Conservation (phyloP, 2,113 vertebrate species). For the Diadophis punctatus region DNA sequence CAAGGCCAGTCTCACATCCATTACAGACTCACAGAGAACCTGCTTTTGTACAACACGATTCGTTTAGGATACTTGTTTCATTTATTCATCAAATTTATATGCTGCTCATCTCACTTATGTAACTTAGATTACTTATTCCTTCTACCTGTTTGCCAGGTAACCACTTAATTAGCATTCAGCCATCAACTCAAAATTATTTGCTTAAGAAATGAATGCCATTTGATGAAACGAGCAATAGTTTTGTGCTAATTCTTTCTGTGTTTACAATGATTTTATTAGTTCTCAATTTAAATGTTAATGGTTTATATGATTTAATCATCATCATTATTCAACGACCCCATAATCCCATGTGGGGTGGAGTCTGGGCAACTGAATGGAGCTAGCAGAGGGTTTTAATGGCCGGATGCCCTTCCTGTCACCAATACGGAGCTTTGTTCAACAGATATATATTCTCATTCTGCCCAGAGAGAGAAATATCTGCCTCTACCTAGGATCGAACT, state of each 20-base stretch:
- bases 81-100: not conserved
- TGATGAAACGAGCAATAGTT: not conserved
- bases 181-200: not conserved
- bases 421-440: too few species aligned
- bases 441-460: too few species aligned
- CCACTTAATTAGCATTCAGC: not conserved
- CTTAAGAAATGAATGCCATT: not conserved
- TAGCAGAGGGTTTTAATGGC: too few species aligned
- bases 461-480: too few species aligned
- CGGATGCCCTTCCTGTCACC: too few species aligned
- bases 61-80: not conserved
- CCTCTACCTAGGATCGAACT: too few species aligned
- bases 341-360: too few species aligned
- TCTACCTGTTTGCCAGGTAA: not conserved
- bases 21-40: not conserved
- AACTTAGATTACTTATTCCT: too few species aligned
- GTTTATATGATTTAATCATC: not conserved
- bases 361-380: too few species aligned
- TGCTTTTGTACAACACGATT: not conserved
- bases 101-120: too few species aligned
- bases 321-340: too few species aligned
- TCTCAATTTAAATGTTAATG: not conserved
- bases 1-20: not conserved
- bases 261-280: not conserved
- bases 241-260: not conserved